A percentile compares a stretch with the other conserved stretches of the same genome.
Conservation (phyloP, 2,113 vertebrate genomes). For the Osmerus eperlanus region DNA sequence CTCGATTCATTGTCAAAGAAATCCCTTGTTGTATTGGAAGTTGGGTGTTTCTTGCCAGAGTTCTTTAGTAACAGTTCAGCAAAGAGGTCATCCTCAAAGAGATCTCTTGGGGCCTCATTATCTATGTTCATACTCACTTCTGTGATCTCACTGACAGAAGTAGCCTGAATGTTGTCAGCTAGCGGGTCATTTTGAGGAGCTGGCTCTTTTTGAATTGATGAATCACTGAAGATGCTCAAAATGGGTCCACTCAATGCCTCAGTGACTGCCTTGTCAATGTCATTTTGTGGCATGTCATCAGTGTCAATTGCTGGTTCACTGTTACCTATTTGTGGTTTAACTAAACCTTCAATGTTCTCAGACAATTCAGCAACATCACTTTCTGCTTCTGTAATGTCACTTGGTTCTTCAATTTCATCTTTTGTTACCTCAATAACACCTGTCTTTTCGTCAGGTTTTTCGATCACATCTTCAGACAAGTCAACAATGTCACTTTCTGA, state of each 20-base stretch:
- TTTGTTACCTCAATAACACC: background rate
- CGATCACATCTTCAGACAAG: background rate
- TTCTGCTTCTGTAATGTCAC: background rate
- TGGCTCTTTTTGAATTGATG: background rate
- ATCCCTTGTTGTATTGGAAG: slow-evolving; percentile 18
- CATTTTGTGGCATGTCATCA: slow-evolving; percentile 8
- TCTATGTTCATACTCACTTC: slow-evolving; percentile 4
- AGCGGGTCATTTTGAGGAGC: slow-evolving; percentile 37
- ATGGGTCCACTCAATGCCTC: background rate
- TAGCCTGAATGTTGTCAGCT: slow-evolving; percentile 36
- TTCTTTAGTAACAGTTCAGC: slow-evolving; percentile 33
- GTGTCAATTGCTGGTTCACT: slow-evolving; percentile 6
- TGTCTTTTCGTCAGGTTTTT: slow-evolving; percentile 24
- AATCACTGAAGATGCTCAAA: background rate
- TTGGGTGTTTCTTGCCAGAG: slow-evolving; percentile 24
- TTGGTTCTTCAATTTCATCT: slow-evolving; percentile 20
- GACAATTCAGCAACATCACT: slow-evolving; percentile 3
- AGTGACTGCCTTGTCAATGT: slow-evolving; percentile 16
- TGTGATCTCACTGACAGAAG: slow-evolving; percentile 10
- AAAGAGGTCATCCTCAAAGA: slow-evolving; percentile 62
- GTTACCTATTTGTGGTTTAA: background rate
- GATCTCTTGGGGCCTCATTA: slow-evolving; percentile 28
- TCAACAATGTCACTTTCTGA: background rate
- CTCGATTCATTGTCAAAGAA: slow-evolving; percentile 57
- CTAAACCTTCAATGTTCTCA: too few species aligned